Conservation (phyloP, 35 echinoderm and acorn worm genomes). For the Hemicentrotus pulcherrimus region DNA sequence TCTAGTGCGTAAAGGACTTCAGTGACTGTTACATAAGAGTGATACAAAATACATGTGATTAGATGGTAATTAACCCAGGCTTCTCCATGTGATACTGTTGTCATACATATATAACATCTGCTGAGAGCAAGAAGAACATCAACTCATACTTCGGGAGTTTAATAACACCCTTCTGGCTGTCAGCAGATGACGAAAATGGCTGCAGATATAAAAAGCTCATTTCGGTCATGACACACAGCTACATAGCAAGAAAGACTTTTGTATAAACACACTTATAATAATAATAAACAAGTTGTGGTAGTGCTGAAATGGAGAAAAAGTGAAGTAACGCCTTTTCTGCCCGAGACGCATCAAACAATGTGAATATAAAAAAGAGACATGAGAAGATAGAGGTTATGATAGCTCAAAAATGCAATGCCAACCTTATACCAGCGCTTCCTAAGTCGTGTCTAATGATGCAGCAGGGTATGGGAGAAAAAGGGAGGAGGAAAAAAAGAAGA, state of each 20-base stretch:
- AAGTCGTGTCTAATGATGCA: constrained; percentile 51
- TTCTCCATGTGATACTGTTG: background rate
- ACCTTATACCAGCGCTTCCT: constrained; percentile 52
- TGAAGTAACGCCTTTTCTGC: constrained; percentile 30
- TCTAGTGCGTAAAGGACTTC: background rate
- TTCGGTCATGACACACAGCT: background rate
- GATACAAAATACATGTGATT: background rate
- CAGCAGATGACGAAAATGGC: background rate
- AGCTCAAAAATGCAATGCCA: constrained; percentile 50
- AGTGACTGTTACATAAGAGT: background rate
- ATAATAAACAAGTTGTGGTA: background rate
- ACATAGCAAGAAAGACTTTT: background rate
- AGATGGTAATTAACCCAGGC: background rate
- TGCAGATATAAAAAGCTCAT: background rate
- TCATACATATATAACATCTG: background rate
- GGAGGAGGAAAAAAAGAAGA: background rate
- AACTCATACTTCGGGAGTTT: background rate
- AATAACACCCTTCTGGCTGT: background rate
- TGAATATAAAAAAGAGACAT: background rate
- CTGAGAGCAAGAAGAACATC: background rate
- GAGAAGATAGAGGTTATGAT: constrained; percentile 1
- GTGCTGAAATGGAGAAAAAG: background rate
- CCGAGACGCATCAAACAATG: background rate
- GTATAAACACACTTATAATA: background rate
- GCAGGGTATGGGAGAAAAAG: background rate